Evolutionary conservation across 2,888 invertebrate species (phyloP).

Genomic region (Panorpa germanica): DNA sequence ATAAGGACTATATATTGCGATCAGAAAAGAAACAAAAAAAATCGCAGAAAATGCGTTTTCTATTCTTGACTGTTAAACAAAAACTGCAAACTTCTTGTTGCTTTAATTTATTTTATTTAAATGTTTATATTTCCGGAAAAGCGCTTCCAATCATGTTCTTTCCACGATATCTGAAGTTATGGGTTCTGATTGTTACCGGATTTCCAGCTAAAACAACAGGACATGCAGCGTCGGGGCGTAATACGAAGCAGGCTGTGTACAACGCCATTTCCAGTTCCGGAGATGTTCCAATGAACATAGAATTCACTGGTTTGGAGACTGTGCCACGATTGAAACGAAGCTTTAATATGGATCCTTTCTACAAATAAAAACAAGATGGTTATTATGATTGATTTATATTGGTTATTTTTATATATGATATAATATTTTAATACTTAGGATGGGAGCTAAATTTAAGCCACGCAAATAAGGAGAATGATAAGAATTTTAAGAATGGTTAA

Average conservation of each 20-base stretch:
- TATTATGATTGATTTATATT: no score
- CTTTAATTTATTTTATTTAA: constrained; percentile 33
- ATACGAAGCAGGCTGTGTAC: constrained; percentile 71
- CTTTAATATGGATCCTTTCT: constrained; percentile 64
- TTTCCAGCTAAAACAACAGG: constrained; percentile 52
- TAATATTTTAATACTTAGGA: no score
- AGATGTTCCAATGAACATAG: constrained; percentile 67
- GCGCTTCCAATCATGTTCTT: constrained; percentile 66
- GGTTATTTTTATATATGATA: no score
- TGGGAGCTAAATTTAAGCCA: no score
- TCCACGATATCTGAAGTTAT: constrained; percentile 53
- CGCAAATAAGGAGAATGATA: no score
- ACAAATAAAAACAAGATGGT: constrained; percentile 25
- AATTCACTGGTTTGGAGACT: constrained; percentile 55
- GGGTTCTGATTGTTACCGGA: constrained; percentile 52
- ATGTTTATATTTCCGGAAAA: constrained; percentile 51
- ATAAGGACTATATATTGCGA: no score
- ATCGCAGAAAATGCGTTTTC: no score
- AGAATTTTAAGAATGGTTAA: no score
- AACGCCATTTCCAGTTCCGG: constrained; percentile 84
- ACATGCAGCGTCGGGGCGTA: constrained; percentile 54
- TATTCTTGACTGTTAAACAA: constrained; percentile 7
- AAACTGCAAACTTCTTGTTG: no score
- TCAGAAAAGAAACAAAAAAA: no score
- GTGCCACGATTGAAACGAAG: constrained; percentile 51